These are phyloP conservation scores for Drosophila subsilvestris DNA, from an alignment of 2,888 invertebrate genomes.

Conservation along the genomic window DNA sequence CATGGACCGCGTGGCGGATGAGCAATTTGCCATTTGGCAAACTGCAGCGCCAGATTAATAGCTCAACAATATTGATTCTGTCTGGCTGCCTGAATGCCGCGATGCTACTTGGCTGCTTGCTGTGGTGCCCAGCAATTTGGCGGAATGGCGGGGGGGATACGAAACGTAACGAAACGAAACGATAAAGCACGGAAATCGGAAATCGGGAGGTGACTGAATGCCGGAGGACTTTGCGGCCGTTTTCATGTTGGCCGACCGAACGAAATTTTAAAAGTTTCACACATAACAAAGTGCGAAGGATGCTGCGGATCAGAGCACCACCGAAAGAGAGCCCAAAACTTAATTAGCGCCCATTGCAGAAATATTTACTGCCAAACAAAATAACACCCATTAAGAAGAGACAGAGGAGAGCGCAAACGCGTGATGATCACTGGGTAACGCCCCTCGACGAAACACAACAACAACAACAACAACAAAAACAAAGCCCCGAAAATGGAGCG, in stretches of 20 bases:
- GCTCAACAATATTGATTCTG: slow-evolving; percentile 1
- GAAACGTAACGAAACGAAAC: too few species aligned
- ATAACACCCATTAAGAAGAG: slow-evolving; percentile 79
- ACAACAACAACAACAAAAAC: slow-evolving; percentile 4
- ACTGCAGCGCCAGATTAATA: slow-evolving; percentile 39
- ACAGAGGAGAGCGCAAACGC: slow-evolving; percentile 78
- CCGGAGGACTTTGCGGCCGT: slow-evolving; percentile 57
- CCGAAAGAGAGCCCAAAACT: slow-evolving; percentile 66
- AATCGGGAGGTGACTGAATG: not conserved
- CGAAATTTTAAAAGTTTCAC: slow-evolving; percentile 77
- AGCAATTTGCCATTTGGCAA: slow-evolving; percentile 35
- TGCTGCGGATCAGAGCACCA: slow-evolving; percentile 67
- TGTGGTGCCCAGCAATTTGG: too few species aligned
- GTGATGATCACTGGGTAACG: slow-evolving; percentile 83
- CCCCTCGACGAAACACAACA: slow-evolving; percentile 74
- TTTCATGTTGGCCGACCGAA: slow-evolving; percentile 73
- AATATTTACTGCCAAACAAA: slow-evolving; percentile 81
- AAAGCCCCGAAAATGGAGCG: slow-evolving; percentile 34
- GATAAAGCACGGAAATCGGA: not conserved
- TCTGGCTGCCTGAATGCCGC: not conserved
- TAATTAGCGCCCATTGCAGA: slow-evolving; percentile 81
- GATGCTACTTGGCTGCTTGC: too few species aligned
- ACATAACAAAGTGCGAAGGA: slow-evolving; percentile 79
- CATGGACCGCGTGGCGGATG: slow-evolving; percentile 44
- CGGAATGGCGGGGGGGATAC: too few species aligned